Evolutionary conservation across 2,888 invertebrate genomes (phyloP).

Genomic region (Antitype chi): DNA sequence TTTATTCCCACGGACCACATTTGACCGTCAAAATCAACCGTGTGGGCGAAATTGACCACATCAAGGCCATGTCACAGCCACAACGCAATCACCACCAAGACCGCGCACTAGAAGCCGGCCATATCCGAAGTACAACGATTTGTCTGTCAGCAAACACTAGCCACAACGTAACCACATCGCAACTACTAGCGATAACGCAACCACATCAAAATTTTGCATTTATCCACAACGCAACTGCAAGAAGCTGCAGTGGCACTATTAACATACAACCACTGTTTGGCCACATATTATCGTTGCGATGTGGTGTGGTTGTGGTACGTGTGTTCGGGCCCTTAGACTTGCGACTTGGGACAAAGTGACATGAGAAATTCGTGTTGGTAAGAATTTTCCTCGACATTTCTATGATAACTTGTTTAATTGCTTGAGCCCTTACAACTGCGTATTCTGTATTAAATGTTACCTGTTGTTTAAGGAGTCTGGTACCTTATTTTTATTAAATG

Average conservation of each 20-base stretch:
- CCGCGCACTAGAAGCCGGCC: background rate
- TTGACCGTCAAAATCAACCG: background rate
- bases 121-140: background rate
- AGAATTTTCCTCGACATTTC: constrained; percentile 46
- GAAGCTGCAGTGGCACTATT: background rate
- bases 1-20: background rate
- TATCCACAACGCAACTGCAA: too few relatives aligned
- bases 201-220: background rate
- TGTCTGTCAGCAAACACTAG: background rate
- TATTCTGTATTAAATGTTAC: constrained; percentile 23
- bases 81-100: background rate
- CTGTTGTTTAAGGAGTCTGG: background rate
- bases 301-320: background rate
- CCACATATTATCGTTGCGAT: background rate
- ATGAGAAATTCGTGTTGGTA: background rate
- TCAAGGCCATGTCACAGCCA: background rate
- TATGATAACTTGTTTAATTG: constrained; percentile 52
- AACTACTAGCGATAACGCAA: background rate
- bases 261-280: background rate
- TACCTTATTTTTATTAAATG: background rate
- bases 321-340: background rate
- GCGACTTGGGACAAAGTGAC: constrained; percentile 35
- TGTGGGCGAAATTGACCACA: background rate
- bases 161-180: too few relatives aligned
- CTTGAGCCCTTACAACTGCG: constrained; percentile 30